Evolutionary conservation across 1,140 invertebrate species (phyloP), one percentile per base, ranked within the genome.

Genomic region (Xylocopa sonorina): DNA sequence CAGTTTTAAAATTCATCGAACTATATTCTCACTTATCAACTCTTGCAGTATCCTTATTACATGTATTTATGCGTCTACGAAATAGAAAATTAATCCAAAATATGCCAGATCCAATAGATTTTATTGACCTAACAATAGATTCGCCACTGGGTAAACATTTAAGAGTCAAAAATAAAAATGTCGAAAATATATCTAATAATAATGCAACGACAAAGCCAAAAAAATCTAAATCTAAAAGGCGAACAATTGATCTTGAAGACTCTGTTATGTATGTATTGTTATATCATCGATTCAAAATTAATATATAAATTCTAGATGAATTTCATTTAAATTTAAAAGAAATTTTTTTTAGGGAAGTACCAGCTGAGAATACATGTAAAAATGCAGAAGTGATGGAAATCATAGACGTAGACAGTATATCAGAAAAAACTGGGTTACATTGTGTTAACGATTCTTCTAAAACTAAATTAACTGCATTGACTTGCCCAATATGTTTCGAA

Each of bases 401-500:
- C 6, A 76, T 82, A 48, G 77, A 27, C n/a, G 21, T 86, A 43
- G 83, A 86, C 48, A 66, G 80, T 1, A 16, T 21, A 16, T 3
- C 38, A 27, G 29, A 73, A 10, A 14, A 77, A 18, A 50, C n/a
- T 57, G 32, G 1, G n/a, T 53, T 21, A 14, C 29, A 6, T 75
- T 63, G 32, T 7, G 12, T 46, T 6, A 57, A 74, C 6, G 21
- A 80, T 0, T 57, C 58, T 12, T 34, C 63, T 12, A 0, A 34
- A 78, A 34, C 10, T 53, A 58, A 57, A 27, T 10, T 34, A 60
- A 1, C 34, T 48, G 29, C 55, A 18, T 32, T 87, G 34, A 77
- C 18, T 7, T 90, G 89, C 12, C 88, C 89, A 18, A 87, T 90
- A 67, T 90, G 89, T 58, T 83, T 83, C 4, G 88, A 90, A 32